phyloP scores from a whole-genome alignment of 2,797 vertebrate species.

The Pelobates cultripes region DNA sequence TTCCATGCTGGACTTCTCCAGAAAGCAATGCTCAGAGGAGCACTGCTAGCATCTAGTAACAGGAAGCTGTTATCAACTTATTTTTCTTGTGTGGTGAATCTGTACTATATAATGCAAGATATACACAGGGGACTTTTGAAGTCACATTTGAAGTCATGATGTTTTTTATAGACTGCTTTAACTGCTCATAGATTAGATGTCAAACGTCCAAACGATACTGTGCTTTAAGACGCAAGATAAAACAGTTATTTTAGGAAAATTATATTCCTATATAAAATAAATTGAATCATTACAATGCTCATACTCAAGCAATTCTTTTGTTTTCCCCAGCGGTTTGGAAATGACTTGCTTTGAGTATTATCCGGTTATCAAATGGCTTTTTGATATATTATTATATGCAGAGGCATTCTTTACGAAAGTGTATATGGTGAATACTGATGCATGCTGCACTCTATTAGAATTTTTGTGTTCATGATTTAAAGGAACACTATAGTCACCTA shows the following conservation, averaged over 20 bases:
- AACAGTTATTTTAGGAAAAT: not conserved
- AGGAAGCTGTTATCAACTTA: no score
- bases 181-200: not conserved
- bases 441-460: not conserved
- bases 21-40: no score
- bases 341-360: conserved; percentile 5
- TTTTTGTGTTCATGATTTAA: conserved; percentile 47
- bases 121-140: no score
- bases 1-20: no score
- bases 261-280: not conserved
- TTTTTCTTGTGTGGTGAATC: no score
- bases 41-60: no score
- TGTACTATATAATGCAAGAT: no score
- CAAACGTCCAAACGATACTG: not conserved
- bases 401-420: conserved; percentile 29
- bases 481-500: no score
- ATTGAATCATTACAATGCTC: conserved; percentile 24
- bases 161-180: not conserved
- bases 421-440: not conserved
- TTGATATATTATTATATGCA: conserved; percentile 39
- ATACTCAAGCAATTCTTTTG: conserved; percentile 36
- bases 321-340: conserved; percentile 35
- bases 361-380: conserved; percentile 43
- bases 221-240: not conserved
- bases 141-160: not conserved